Conservation (phyloP, 2,113 vertebrate genomes). For the Nibea albiflora region DNA sequence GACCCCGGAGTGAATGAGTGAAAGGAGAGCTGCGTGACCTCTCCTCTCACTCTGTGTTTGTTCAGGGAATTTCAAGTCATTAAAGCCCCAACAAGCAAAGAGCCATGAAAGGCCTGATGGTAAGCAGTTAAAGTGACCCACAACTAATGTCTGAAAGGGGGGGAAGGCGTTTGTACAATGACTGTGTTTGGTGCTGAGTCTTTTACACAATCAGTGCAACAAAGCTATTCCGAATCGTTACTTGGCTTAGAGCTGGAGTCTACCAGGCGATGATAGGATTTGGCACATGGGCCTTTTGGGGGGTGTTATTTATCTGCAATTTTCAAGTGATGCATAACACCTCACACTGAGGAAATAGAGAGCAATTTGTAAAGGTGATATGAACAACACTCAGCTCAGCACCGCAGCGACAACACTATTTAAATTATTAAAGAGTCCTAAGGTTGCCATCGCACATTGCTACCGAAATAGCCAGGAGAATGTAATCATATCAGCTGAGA, state of each 20-base stretch:
- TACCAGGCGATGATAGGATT: constrained; percentile 46
- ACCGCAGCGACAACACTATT: constrained; percentile 24
- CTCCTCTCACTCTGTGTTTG: constrained; percentile 65
- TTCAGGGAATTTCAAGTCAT: constrained; percentile 72
- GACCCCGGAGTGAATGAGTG: constrained; percentile 49
- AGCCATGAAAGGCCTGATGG: constrained; percentile 39
- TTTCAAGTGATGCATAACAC: constrained; percentile 56
- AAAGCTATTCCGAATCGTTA: constrained; percentile 60
- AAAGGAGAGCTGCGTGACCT: constrained; percentile 70
- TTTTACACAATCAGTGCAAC: constrained; percentile 53
- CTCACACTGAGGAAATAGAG: constrained; percentile 44
- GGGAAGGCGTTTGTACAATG: constrained; percentile 59
- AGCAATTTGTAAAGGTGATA: constrained; percentile 51
- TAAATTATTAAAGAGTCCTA: constrained; percentile 57
- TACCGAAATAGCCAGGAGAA: constrained; percentile 44
- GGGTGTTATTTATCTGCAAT: constrained; percentile 41
- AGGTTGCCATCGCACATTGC: constrained; percentile 49
- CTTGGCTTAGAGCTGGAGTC: constrained; percentile 37
- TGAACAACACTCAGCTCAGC: constrained; percentile 30
- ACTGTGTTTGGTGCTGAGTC: constrained; percentile 51
- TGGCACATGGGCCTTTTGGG: constrained; percentile 17
- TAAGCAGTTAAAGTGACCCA: constrained; percentile 67
- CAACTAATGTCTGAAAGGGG: constrained; percentile 53
- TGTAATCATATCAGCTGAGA: constrained; percentile 41
- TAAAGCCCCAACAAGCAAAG: constrained; percentile 69